These are phyloP conservation scores for Falco novaeseelandiae DNA, from an alignment of 2,797 vertebrate genomes.

Conservation along the genomic window DNA sequence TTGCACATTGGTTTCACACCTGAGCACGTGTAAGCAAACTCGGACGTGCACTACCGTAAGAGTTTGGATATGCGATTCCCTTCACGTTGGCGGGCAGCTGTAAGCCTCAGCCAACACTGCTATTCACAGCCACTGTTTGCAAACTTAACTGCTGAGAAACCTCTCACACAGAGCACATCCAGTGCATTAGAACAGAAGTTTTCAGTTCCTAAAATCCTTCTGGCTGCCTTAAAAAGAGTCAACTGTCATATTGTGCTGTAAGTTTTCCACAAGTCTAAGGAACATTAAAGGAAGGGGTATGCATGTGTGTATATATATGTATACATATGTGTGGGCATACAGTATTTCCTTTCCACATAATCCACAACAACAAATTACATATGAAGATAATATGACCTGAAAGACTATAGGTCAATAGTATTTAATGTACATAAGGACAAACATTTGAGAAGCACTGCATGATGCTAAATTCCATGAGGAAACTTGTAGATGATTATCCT, in stretches of 20 bases:
- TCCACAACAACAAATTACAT: neutral
- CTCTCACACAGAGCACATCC: neutral
- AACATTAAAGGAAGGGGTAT: neutral
- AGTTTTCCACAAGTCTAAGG: neutral
- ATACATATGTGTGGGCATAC: too few relatives aligned
- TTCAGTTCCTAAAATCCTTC: neutral
- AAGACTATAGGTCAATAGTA: neutral
- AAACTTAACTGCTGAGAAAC: neutral
- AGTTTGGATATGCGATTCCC: neutral
- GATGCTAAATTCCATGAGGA: neutral
- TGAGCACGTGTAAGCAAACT: neutral
- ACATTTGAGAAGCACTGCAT: neutral
- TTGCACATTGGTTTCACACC: neutral
- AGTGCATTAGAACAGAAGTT: neutral
- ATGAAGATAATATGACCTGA: neutral
- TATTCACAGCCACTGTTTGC: neutral
- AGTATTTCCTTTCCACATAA: neutral
- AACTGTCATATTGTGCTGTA: neutral
- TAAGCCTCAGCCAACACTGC: neutral
- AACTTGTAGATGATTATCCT: neutral
- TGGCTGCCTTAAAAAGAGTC: neutral
- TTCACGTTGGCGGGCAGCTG: neutral
- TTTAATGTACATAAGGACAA: neutral
- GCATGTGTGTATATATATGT: fast-evolving
- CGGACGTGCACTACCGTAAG: neutral